Conservation (phyloP, 2,797 vertebrate genomes). For the Orientallactaga sibirica region DNA sequence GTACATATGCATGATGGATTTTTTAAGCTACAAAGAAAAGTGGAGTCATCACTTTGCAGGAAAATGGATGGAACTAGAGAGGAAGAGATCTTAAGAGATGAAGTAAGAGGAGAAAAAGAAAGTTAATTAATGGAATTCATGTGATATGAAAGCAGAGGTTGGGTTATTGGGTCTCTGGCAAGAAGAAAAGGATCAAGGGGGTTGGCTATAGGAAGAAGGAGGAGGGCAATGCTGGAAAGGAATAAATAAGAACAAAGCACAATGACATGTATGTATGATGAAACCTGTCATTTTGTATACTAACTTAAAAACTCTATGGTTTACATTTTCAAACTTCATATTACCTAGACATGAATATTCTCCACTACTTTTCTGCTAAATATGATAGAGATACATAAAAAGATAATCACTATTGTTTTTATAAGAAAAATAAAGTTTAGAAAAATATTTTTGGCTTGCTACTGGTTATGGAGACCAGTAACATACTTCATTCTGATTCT, state of each 20-base stretch:
- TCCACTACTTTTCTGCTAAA: conserved; percentile 5
- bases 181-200: no score
- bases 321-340: conserved; percentile 1
- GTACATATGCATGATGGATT: background rate
- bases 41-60: background rate
- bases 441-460: conserved; percentile 13
- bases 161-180: no score
- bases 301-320: background rate
- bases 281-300: background rate
- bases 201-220: no score
- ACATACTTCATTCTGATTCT: conserved; percentile 17
- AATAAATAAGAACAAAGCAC: background rate
- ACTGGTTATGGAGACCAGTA: background rate
- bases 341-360: background rate
- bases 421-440: background rate
- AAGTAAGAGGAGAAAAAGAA: background rate
- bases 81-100: background rate
- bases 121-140: background rate
- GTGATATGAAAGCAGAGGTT: background rate
- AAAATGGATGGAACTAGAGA: background rate
- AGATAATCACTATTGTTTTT: background rate
- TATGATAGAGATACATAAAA: background rate
- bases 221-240: no score
- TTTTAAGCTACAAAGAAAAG: background rate
- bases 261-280: background rate